Evolutionary conservation across 1,140 invertebrate species (phyloP).

Genomic region (Drosophila hydei): DNA sequence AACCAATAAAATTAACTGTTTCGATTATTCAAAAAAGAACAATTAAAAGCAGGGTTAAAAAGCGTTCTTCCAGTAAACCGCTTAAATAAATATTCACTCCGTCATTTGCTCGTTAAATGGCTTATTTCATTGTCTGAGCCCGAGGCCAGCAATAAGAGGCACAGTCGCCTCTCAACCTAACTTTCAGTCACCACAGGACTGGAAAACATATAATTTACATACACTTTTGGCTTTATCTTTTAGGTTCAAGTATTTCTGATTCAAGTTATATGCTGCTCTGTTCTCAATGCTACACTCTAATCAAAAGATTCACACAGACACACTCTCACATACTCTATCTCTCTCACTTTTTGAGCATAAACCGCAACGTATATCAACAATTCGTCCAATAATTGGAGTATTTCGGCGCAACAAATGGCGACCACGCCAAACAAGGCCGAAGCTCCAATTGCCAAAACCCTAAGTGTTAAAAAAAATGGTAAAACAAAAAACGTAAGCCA

Average conservation of each 20-base stretch:
- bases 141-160: no score
- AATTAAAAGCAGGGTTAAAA: no score
- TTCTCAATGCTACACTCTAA: slow-evolving; percentile 48
- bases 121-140: no score
- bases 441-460: slow-evolving; percentile 79
- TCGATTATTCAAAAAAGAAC: no score
- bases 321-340: slow-evolving; percentile 12
- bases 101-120: no score
- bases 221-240: no score
- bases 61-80: no score
- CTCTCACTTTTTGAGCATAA: slow-evolving; percentile 70
- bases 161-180: no score
- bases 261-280: neutral
- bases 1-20: no score
- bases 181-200: no score
- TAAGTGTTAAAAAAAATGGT: slow-evolving; percentile 70
- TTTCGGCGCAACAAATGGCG: slow-evolving; percentile 69
- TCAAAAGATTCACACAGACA: slow-evolving; percentile 28
- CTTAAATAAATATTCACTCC: no score
- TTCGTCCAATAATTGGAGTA: slow-evolving; percentile 81
- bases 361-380: slow-evolving; percentile 81
- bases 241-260: neutral
- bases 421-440: slow-evolving; percentile 54
- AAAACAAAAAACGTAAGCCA: slow-evolving; percentile 56
- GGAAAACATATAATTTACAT: no score